Percentiles rank a stretch among this genome's conserved stretches.
Conservation (phyloP, 2,797 vertebrate species). For the Diglossa cyanea region DNA sequence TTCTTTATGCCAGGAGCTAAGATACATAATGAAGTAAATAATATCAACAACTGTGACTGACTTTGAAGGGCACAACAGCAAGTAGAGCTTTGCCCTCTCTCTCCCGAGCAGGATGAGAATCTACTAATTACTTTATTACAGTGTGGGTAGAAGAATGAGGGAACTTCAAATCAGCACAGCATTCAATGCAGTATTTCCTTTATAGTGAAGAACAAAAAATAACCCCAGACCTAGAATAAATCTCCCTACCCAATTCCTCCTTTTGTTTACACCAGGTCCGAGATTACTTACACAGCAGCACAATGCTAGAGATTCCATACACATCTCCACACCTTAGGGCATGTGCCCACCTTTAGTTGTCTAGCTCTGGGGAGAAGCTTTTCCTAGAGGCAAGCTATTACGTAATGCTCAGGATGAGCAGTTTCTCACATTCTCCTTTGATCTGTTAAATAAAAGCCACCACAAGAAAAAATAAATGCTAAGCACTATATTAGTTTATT, state of each 20-base stretch:
- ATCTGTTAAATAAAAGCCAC: constrained; percentile 22
- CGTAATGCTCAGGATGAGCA: neutral
- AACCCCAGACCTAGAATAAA: neutral
- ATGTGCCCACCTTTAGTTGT: neutral
- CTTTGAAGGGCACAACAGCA: neutral
- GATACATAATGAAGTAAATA: neutral
- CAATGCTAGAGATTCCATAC: neutral
- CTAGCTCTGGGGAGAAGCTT: neutral
- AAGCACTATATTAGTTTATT: neutral
- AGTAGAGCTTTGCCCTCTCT: neutral
- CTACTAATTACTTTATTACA: constrained; percentile 22
- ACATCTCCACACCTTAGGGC: neutral
- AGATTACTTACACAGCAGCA: neutral
- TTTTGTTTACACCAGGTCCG: neutral
- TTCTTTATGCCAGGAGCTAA: neutral
- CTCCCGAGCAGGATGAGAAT: neutral
- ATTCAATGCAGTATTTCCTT: neutral
- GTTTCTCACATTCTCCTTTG: neutral
- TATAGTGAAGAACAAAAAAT: neutral
- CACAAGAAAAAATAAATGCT: neutral
- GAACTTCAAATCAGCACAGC: neutral
- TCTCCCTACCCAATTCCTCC: neutral
- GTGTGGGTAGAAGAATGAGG: neutral
- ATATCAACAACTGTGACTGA: neutral
- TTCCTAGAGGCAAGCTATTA: neutral